Evolutionary conservation across 2,888 invertebrate genomes (phyloP), one percentile per base, ranked within the genome.

Genomic region (Himalopsyche anomala): DNA sequence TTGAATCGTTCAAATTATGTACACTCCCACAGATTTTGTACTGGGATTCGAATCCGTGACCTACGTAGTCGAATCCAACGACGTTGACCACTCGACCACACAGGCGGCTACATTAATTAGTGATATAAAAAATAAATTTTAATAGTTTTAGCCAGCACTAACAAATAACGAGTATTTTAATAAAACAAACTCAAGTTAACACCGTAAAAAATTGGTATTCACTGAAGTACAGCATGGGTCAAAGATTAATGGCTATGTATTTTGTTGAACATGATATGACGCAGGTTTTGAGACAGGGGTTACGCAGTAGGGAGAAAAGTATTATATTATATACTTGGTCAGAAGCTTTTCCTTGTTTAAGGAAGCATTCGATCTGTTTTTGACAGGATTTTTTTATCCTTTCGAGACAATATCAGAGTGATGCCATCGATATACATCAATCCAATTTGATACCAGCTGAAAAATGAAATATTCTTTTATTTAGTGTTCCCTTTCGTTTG

Each of bases 181-280:
- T 9, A 9, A 45, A 45, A 45, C 12, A 51, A 9, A 15, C 0
- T 51, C 0, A 4, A 15, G 12, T 51, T 51, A 15, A 15, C 5
- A 51, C 0, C 5, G 15, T 2, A 51, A 51, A 15, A 51, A 12
- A 15, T 74, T 74, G 74, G 5, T 12, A 74, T 4, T 4, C 74
- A 36, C 74, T 74, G 74, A 74, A 74, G 38, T 74, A 28, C 74
- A 36, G 74, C 74, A 36, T 74, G 74, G 74, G 74, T 74, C 74
- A 74, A 36, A 74, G 74, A 74, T 74, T 74, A 74, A 74, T 74
- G 74, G 74, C 74, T 36, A 74, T 74, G 74, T 74, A 74, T 74
- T 74, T 74, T 74, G 74, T 74, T 36, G 36, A 74, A 74, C 74
- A 74, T 36, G 74, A 74, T 74, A 74, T 74, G 74, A 74, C 36